Base-by-base conservation (phyloP, 2,888 invertebrate genomes). In the Selenia dentaria region DNA sequence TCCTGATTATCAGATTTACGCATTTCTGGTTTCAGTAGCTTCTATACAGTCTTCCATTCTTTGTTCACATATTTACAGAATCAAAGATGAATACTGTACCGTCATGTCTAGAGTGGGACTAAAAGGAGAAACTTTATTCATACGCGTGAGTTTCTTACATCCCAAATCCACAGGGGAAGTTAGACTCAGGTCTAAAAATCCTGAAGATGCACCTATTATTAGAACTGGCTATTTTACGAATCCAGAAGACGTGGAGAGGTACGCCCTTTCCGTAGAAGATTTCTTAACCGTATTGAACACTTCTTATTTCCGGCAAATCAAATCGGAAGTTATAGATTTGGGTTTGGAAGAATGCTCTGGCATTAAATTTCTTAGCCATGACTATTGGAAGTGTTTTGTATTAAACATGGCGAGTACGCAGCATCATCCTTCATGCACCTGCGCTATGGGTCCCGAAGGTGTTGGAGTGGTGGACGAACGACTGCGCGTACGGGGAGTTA, bases 361-460 rank as follows among this genome's bases (percentile, higher is more conserved):
- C 9, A 43, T 67, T 0, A 31, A 34, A 3, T 58, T 69, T 16
- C 49, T 43, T 0, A 77, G 64, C 32, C 60, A 51, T 10, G 69
- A 71, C 1, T 82, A 78, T 49, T 80, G 76, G 77, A 70, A 58
- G 32, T 83, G 83, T 49, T 74, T 68, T 28, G 43, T 64, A 4
- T 42, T 63, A 12, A 63, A 67, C 10, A 44, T 62, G 92, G 93
- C 70, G 0, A 89, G 92, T 35, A 94, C 95, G 0, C 92, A 94
- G 35, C 96, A 94, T 62, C 83, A 84, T 47, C 60, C 64, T 1
- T 52, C 62, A 0, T 78, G 80, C 0, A 77, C 83, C 2, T 80
- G 80, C 46, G 65, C 70, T 0, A 84, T 83, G 82, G 83, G 80
- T 1, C 49, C 60, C 0, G 59, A 68, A 20, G 72, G 66, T 2